phyloP scores from a whole-genome alignment of 2,888 invertebrate genomes.

The Drosophila flavopinicola region DNA sequence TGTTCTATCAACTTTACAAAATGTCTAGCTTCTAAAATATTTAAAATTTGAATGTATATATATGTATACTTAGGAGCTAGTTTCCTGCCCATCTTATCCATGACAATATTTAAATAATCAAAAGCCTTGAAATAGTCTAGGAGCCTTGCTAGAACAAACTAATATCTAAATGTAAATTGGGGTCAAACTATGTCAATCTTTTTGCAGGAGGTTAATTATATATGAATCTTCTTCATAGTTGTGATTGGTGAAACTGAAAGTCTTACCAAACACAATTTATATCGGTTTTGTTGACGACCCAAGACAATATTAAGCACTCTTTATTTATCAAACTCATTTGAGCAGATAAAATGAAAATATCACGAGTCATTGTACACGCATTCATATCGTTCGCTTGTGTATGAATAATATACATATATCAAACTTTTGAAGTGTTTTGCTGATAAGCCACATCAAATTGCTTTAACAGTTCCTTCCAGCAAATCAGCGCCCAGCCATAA shows the following conservation, averaged over 20 bases:
- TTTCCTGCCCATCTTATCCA: not conserved
- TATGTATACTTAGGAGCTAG: not conserved
- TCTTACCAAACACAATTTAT: not conserved
- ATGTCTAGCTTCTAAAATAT: not conserved
- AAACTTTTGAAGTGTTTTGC: constrained; percentile 26
- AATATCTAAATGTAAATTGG: not conserved
- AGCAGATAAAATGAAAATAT: constrained; percentile 28
- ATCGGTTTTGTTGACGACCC: constrained; percentile 7
- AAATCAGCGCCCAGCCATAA: constrained; percentile 39
- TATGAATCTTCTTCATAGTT: not conserved
- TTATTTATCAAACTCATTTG: constrained; percentile 33
- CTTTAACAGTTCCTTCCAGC: constrained; percentile 3
- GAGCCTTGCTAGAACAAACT: not conserved
- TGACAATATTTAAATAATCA: constrained; percentile 23
- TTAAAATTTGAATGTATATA: not conserved
- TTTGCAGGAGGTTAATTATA: not conserved
- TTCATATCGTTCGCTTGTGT: not conserved
- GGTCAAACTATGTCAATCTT: not conserved
- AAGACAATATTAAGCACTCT: constrained; percentile 7
- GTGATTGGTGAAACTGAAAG: not conserved
- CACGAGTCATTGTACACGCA: constrained; percentile 15
- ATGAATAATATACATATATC: constrained; percentile 20
- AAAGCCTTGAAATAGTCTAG: not conserved
- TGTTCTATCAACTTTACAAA: not conserved
- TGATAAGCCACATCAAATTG: constrained; percentile 37